Percentiles rank a stretch among this genome's conserved stretches.
phyloP scores from a whole-genome alignment of 1,140 invertebrate genomes.

The Danaus melanippus region DNA sequence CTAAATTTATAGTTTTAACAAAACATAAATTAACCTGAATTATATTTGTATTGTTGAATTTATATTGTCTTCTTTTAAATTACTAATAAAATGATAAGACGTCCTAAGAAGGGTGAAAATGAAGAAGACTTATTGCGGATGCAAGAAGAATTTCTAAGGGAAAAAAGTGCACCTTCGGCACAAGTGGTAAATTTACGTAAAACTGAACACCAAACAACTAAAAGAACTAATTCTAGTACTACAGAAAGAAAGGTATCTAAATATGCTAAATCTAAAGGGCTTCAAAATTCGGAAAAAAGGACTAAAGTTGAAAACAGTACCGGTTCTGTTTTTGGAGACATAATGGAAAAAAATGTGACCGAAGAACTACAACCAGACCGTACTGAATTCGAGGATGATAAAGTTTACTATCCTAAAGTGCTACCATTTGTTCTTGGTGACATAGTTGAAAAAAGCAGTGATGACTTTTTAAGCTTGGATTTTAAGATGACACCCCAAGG shows the following conservation, averaged over 20 bases:
- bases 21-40: too few species aligned
- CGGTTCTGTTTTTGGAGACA: constrained; percentile 33
- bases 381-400: constrained; percentile 52
- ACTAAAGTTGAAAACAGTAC: constrained; percentile 25
- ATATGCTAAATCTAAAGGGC: constrained; percentile 56
- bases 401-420: constrained; percentile 65
- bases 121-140: constrained; percentile 80
- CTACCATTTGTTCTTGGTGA: constrained; percentile 72
- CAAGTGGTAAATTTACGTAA: constrained; percentile 72
- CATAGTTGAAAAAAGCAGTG: constrained; percentile 74
- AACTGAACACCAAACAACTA: constrained; percentile 33
- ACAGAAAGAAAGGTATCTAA: constrained; percentile 49
- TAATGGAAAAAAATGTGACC: constrained; percentile 42
- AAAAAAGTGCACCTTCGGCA: constrained; percentile 73
- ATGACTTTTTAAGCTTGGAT: constrained; percentile 32
- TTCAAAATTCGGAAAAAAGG: constrained; percentile 38
- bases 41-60: too few species aligned
- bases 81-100: constrained; percentile 67
- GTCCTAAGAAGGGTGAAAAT: constrained; percentile 76
- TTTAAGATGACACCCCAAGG: constrained; percentile 37
- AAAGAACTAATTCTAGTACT: constrained; percentile 25
- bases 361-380: constrained; percentile 27
- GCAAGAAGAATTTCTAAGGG: constrained; percentile 78
- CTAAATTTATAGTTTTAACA: too few species aligned
- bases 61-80: too few species aligned